Conservation (phyloP, 2,113 vertebrate genomes). For the Microcebus griseorufus region DNA sequence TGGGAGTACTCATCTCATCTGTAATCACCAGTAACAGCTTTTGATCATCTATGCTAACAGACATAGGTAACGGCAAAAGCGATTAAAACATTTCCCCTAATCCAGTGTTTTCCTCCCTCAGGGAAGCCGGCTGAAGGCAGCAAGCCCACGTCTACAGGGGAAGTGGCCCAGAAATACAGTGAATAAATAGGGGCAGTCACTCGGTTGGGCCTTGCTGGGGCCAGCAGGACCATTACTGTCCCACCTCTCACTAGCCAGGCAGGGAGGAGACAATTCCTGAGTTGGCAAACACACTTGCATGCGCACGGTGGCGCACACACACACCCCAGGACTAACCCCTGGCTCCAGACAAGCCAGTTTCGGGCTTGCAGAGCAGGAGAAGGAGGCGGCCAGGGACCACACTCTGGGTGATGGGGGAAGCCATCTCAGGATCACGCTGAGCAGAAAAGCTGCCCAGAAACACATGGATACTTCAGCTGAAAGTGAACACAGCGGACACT, state of each 20-base stretch:
- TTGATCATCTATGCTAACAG: conserved; percentile 16
- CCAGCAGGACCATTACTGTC: conserved; percentile 47
- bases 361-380: too few species aligned
- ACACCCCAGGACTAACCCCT: too few species aligned
- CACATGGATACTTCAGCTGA: too few species aligned
- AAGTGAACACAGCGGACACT: too few species aligned
- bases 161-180: conserved; percentile 43
- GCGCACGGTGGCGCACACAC: neutral
- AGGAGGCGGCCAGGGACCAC: too few species aligned
- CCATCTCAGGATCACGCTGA: too few species aligned
- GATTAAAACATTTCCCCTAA: conserved; percentile 56
- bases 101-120: conserved; percentile 74
- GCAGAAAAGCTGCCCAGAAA: too few species aligned
- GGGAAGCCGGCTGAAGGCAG: conserved; percentile 42
- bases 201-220: conserved; percentile 29
- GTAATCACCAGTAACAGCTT: conserved; percentile 55
- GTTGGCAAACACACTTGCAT: conserved; percentile 14
- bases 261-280: conserved; percentile 74
- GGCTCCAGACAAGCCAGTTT: too few species aligned
- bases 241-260: conserved; percentile 43
- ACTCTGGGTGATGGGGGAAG: too few species aligned
- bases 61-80: conserved; percentile 52
- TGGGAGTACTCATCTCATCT: conserved; percentile 27
- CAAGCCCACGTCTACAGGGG: neutral
- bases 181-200: conserved; percentile 7